These are phyloP conservation scores for Volucella bombylans DNA, from an alignment of 2,888 invertebrate genomes.

Conservation along the genomic window DNA sequence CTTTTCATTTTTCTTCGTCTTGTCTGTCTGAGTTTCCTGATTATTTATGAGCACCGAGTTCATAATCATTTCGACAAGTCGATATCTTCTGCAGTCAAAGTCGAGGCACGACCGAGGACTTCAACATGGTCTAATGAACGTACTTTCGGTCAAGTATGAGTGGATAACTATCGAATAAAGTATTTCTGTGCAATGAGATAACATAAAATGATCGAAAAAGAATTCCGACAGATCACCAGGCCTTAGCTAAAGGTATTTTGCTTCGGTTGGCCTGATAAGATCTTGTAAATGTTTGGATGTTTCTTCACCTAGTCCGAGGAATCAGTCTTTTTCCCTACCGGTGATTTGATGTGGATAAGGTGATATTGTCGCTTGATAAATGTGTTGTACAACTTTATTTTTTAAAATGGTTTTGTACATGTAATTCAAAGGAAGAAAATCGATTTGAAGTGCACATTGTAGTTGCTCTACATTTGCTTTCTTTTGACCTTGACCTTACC, in stretches of 20 bases:
- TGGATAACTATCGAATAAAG: slow-evolving; percentile 65
- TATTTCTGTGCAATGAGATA: slow-evolving; percentile 58
- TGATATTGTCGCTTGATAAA: slow-evolving; percentile 47
- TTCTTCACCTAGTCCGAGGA: neutral
- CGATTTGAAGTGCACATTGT: no score
- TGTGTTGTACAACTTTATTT: slow-evolving; percentile 59
- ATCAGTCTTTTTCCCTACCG: neutral
- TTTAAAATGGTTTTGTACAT: neutral
- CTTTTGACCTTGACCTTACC: no score
- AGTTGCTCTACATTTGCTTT: no score
- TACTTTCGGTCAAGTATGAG: slow-evolving; percentile 52
- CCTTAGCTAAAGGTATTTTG: neutral
- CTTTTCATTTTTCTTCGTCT: no score
- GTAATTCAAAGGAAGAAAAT: no score
- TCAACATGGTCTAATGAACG: slow-evolving; percentile 57
- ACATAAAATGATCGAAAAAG: slow-evolving; percentile 63
- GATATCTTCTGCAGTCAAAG: slow-evolving; percentile 38
- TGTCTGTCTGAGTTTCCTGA: slow-evolving; percentile 6
- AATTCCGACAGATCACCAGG: slow-evolving; percentile 35
- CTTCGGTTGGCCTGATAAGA: slow-evolving; percentile 38
- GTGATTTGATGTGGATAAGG: neutral
- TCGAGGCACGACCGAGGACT: slow-evolving; percentile 41
- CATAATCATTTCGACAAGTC: slow-evolving; percentile 32
- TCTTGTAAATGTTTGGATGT: slow-evolving; percentile 7
- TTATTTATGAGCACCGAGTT: slow-evolving; percentile 66